Conservation (phyloP, 2,113 vertebrate genomes). For the Emydocephalus ijimae region DNA sequence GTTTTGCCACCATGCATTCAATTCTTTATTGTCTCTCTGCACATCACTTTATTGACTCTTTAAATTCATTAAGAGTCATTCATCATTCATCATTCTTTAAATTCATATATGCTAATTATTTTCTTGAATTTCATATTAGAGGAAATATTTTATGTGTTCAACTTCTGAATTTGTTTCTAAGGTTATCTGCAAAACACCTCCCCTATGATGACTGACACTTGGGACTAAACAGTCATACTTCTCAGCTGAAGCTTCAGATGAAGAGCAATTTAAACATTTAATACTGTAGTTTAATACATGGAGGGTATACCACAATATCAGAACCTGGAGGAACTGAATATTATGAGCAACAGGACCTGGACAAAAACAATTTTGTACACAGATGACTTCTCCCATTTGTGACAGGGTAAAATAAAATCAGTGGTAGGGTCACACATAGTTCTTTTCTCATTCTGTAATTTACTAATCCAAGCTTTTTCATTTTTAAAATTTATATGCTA, state of each 20-base stretch:
- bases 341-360: background rate
- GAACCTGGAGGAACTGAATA: background rate
- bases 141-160: background rate
- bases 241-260: background rate
- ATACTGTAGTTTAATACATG: background rate
- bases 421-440: background rate
- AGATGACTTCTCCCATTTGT: conserved; percentile 5
- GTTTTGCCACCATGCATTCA: background rate
- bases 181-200: background rate
- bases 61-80: background rate
- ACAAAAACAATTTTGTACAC: background rate
- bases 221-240: background rate
- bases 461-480: too few species aligned
- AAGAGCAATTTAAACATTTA: background rate
- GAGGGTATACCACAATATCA: conserved; percentile 17
- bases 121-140: background rate
- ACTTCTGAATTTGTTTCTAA: background rate
- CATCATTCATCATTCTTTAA: too few species aligned
- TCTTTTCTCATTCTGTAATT: too few species aligned
- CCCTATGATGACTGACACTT: background rate
- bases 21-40: background rate
- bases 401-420: conserved; percentile 1
- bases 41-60: background rate
- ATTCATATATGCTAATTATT: background rate
- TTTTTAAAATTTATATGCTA: too few species aligned